Percentiles rank a stretch among this genome's conserved stretches.
These are phyloP conservation scores for Polymixis lichenea DNA, from an alignment of 2,888 invertebrate species.

Conservation along the genomic window DNA sequence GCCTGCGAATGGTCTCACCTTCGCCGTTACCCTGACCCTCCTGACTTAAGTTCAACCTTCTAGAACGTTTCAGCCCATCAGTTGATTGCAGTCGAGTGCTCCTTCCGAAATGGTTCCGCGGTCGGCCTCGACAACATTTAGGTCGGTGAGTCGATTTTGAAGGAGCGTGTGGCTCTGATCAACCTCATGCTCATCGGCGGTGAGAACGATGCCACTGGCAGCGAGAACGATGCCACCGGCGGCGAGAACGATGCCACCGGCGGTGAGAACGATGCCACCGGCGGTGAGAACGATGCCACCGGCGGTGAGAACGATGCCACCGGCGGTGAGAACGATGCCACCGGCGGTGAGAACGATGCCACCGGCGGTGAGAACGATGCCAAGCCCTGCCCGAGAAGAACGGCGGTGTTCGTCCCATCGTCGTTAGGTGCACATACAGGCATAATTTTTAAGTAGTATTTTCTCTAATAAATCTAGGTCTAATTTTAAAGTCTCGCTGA, in stretches of 20 bases:
- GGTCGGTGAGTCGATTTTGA: too few species aligned
- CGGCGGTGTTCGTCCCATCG: too few species aligned
- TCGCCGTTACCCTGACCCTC: neutral
- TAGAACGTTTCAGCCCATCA: neutral
- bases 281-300: too few species aligned
- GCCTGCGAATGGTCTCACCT: neutral
- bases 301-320: neutral
- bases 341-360: too few species aligned
- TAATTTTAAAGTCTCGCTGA: constrained; percentile 2
- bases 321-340: neutral
- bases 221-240: too few species aligned
- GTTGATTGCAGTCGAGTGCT: neutral
- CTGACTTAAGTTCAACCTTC: neutral
- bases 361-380: neutral
- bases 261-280: neutral
- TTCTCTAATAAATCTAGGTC: neutral
- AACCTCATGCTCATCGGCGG: neutral
- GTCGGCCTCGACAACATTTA: neutral
- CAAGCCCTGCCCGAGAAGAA: neutral
- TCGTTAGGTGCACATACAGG: too few species aligned
- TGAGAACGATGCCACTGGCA: neutral
- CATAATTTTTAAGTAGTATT: too few species aligned
- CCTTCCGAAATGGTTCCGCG: neutral
- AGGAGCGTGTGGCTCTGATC: neutral
- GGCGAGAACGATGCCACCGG: neutral